These are phyloP conservation scores for Musca domestica DNA, from an alignment of 1,140 invertebrate genomes.

Conservation along the genomic window DNA sequence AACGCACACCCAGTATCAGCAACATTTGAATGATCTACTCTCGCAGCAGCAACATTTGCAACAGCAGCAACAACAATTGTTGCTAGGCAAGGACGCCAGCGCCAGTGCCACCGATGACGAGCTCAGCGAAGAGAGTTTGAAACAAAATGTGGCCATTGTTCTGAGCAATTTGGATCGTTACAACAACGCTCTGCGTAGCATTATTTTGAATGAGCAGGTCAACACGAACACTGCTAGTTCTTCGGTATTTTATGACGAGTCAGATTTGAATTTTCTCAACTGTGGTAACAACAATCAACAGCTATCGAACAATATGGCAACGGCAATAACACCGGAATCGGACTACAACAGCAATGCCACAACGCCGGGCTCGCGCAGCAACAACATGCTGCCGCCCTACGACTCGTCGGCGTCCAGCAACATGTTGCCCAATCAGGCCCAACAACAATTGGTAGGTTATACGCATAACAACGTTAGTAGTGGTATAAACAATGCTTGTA, in stretches of 20 bases:
- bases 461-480: slow-evolving; percentile 31
- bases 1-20: slow-evolving; percentile 38
- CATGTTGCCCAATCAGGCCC: slow-evolving; percentile 30
- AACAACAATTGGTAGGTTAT: slow-evolving; percentile 48
- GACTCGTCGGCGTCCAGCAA: background rate
- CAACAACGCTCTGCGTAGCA: slow-evolving; percentile 49
- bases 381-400: slow-evolving; percentile 23
- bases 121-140: slow-evolving; percentile 52
- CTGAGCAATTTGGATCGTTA: slow-evolving; percentile 52
- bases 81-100: slow-evolving; percentile 21
- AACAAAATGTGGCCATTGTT: slow-evolving; percentile 53
- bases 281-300: slow-evolving; percentile 32
- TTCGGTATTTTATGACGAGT: slow-evolving; percentile 31
- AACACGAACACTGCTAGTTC: slow-evolving; percentile 28
- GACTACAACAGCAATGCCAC: slow-evolving; percentile 62
- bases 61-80: slow-evolving; percentile 45
- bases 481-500: slow-evolving; percentile 32
- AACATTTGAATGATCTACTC: slow-evolving; percentile 49
- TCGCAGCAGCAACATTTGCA: slow-evolving; percentile 49
- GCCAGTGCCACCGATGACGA: slow-evolving; percentile 32
- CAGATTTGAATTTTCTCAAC: slow-evolving; percentile 17
- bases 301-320: slow-evolving; percentile 27
- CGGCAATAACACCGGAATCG: slow-evolving; percentile 57
- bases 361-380: slow-evolving; percentile 41
- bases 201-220: slow-evolving; percentile 53